These are phyloP conservation scores for Theocolax elegans DNA, from an alignment of 1,140 invertebrate species.

Conservation along the genomic window DNA sequence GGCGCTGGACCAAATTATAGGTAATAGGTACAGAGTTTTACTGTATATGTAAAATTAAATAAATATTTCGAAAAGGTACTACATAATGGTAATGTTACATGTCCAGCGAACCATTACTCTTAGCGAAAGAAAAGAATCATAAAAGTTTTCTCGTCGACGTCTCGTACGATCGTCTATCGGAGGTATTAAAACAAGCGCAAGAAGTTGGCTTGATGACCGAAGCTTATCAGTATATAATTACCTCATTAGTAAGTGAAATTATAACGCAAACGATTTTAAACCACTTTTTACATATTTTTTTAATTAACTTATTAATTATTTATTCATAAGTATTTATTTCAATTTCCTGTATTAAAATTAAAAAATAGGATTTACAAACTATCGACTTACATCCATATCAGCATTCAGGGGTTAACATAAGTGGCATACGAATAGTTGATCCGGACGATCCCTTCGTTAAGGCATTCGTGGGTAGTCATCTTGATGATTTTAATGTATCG, in stretches of 20 bases:
- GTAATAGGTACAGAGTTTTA: constrained; percentile 47
- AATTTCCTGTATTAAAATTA: too few species aligned
- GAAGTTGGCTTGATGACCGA: constrained; percentile 94
- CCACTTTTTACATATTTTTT: background rate
- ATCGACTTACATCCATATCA: constrained; percentile 84
- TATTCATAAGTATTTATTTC: background rate
- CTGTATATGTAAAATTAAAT: too few species aligned
- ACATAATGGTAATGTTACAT: constrained; percentile 10
- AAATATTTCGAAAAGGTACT: too few species aligned
- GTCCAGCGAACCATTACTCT: constrained; percentile 44
- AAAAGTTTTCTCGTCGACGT: constrained; percentile 82
- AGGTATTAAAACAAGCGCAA: constrained; percentile 88
- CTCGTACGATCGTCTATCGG: constrained; percentile 73
- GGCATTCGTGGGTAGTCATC: constrained; percentile 59
- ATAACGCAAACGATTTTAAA: too few species aligned
- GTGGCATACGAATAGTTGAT: constrained; percentile 79
- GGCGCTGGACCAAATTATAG: constrained; percentile 69
- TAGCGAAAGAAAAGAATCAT: constrained; percentile 50
- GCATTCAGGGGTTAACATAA: constrained; percentile 88
- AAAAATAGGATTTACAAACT: constrained; percentile 85
- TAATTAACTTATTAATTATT: background rate
- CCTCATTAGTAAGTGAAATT: constrained; percentile 76
- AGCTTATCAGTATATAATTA: constrained; percentile 86
- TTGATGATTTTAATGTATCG: constrained; percentile 48
- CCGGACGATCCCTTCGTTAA: constrained; percentile 71